Conservation (phyloP, 2,797 vertebrate genomes). For the Myotis vivesi region DNA sequence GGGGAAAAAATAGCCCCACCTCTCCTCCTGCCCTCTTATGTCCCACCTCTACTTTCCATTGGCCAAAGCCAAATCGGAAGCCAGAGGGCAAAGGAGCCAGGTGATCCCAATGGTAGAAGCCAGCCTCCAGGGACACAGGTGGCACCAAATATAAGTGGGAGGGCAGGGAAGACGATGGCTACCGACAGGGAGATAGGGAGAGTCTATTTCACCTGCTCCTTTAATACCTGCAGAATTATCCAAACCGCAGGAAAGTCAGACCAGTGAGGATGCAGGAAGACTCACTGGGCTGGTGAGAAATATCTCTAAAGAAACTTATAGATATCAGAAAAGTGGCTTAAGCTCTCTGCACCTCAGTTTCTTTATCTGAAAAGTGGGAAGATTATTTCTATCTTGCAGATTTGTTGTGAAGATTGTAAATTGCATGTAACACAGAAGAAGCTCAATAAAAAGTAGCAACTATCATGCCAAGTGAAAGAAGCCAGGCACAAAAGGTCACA, state of each 20-base stretch:
- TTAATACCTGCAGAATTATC: background rate
- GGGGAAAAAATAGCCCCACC: background rate
- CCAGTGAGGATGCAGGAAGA: background rate
- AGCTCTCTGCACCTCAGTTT: background rate
- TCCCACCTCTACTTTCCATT: background rate
- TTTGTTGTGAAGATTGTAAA: background rate
- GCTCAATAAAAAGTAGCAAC: background rate
- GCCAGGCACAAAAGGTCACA: background rate
- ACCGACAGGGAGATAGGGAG: background rate
- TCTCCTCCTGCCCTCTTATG: background rate
- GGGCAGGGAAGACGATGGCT: fast-evolving
- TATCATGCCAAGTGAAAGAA: background rate
- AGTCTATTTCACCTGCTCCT: background rate
- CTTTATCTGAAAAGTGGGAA: background rate
- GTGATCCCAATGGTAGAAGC: background rate
- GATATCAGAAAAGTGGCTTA: background rate
- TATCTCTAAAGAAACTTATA: background rate
- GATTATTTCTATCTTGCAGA: background rate
- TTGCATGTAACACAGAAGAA: background rate
- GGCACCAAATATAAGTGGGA: background rate
- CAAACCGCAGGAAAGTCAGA: background rate
- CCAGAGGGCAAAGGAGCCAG: background rate
- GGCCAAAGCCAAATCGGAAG: background rate
- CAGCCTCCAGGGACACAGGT: background rate
- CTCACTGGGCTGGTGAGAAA: background rate